Percentiles rank a stretch among this genome's conserved stretches.
These are phyloP conservation scores for Eclectus roratus DNA, from an alignment of 2,113 vertebrate genomes.

Conservation along the genomic window DNA sequence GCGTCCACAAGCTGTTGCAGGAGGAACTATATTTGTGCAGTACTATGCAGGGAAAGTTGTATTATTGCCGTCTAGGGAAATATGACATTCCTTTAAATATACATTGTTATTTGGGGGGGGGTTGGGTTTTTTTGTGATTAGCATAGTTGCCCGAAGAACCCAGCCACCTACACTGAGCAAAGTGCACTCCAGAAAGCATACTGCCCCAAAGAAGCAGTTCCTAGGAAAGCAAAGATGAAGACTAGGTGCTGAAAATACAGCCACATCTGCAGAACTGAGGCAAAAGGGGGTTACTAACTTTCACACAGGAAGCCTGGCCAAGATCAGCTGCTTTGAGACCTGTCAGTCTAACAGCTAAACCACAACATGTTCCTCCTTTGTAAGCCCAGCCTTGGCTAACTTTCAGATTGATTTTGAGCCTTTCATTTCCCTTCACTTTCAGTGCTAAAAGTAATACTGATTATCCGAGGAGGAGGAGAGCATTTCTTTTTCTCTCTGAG, in stretches of 20 bases:
- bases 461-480: not conserved
- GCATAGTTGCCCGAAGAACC: not conserved
- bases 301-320: not conserved
- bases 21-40: not conserved
- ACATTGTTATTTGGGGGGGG: not conserved
- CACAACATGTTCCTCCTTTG: not conserved
- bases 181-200: not conserved
- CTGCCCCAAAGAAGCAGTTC: not conserved
- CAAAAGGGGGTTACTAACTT: not conserved
- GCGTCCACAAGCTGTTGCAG: not conserved
- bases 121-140: not conserved
- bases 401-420: not conserved
- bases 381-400: not conserved
- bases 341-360: not conserved
- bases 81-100: not conserved
- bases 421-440: not conserved
- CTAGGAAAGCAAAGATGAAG: not conserved
- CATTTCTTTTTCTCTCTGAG: slow-evolving; percentile 11
- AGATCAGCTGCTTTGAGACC: not conserved
- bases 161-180: not conserved
- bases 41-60: not conserved
- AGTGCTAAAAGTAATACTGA: not conserved
- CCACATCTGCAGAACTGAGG: not conserved
- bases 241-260: not conserved
- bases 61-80: not conserved